These are phyloP conservation scores for Drosophila insularis DNA, from an alignment of 1,140 invertebrate species.

Conservation along the genomic window DNA sequence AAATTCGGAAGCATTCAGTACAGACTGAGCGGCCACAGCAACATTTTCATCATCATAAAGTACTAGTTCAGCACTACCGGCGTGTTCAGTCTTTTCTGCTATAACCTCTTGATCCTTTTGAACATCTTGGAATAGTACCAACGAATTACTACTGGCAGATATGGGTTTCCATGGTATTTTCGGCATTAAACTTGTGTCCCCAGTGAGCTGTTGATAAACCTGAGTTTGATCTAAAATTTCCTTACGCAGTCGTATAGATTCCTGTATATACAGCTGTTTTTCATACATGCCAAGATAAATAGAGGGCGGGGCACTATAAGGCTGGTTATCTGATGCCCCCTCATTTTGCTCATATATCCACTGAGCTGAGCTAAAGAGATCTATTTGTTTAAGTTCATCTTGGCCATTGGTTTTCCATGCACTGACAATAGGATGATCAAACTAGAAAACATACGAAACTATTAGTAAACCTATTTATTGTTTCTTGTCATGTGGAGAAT, in stretches of 20 bases:
- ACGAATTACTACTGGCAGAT: conserved; percentile 82
- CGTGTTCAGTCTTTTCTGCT: conserved; percentile 32
- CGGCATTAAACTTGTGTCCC: conserved; percentile 73
- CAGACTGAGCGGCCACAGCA: conserved; percentile 85
- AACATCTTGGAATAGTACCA: conserved; percentile 69
- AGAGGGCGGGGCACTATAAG: conserved; percentile 83
- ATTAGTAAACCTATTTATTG: neutral
- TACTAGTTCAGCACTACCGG: conserved; percentile 55
- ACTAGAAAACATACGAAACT: conserved; percentile 83
- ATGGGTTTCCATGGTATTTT: conserved; percentile 89
- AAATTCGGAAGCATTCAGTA: conserved; percentile 88
- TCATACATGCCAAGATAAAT: conserved; percentile 94
- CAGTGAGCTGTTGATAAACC: conserved; percentile 71
- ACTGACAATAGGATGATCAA: conserved; percentile 91
- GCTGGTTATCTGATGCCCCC: conserved; percentile 21
- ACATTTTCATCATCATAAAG: conserved; percentile 72
- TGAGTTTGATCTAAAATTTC: conserved; percentile 72
- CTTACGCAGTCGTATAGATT: conserved; percentile 76
- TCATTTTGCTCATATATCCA: conserved; percentile 81
- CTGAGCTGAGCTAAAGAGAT: conserved; percentile 88
- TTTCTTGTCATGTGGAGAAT: neutral
- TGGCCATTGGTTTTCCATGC: conserved; percentile 89
- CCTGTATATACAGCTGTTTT: conserved; percentile 89
- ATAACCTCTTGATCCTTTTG: conserved; percentile 50
- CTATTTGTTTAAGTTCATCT: conserved; percentile 86